These are phyloP conservation scores for Tyrannus savana DNA, from an alignment of 2,113 vertebrate species.

Conservation along the genomic window DNA sequence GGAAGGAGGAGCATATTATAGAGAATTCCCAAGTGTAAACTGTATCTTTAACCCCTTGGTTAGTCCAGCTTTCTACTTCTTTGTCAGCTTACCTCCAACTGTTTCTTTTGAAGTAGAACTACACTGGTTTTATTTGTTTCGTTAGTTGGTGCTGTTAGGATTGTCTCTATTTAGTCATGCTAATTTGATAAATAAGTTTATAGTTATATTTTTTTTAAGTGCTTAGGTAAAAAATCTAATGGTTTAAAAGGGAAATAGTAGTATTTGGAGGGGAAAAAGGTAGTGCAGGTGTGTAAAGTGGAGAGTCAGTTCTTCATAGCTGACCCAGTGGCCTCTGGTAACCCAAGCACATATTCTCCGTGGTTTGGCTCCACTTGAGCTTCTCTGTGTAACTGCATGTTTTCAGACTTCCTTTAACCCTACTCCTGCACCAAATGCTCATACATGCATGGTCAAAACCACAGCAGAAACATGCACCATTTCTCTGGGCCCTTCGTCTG, in stretches of 20 bases:
- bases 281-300: not conserved
- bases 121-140: not conserved
- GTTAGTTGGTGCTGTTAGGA: not conserved
- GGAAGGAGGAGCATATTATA: conserved; percentile 71
- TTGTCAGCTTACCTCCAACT: not conserved
- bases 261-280: not conserved
- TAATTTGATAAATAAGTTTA: not conserved
- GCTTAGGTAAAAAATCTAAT: not conserved
- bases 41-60: conserved; percentile 77
- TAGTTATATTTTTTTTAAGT: not conserved
- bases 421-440: not conserved
- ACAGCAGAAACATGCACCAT: not conserved
- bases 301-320: not conserved
- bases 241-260: not conserved
- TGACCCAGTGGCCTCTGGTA: not conserved
- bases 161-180: not conserved
- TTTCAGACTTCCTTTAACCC: not conserved
- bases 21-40: conserved; percentile 68
- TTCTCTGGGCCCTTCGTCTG: not conserved
- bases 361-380: not conserved
- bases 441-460: not conserved
- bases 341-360: rapidly evolving
- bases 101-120: conserved; percentile 8
- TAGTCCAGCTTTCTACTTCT: conserved; percentile 10
- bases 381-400: rapidly evolving